These are phyloP conservation scores for Drosophila kambysellisi DNA, from an alignment of 2,888 invertebrate species.

Conservation along the genomic window DNA sequence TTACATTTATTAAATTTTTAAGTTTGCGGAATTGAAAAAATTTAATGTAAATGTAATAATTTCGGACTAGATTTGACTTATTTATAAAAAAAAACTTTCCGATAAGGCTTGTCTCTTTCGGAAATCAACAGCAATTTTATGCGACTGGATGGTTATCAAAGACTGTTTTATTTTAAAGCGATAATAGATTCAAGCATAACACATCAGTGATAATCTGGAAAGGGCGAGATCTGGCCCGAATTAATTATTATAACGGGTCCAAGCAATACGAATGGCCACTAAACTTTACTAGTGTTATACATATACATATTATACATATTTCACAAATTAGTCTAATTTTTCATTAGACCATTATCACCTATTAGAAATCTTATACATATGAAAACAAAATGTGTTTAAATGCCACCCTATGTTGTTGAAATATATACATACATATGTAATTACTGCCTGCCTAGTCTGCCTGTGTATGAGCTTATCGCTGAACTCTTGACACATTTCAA, in stretches of 20 bases:
- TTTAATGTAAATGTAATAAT: not conserved
- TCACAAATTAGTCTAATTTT: too few relatives aligned
- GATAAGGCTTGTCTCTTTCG: not conserved
- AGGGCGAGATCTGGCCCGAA: conserved; percentile 45
- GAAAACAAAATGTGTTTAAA: conserved; percentile 12
- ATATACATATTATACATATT: too few relatives aligned
- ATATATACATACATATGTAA: conserved; percentile 14
- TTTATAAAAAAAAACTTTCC: not conserved
- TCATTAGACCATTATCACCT: conserved; percentile 10
- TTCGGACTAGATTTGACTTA: conserved; percentile 1
- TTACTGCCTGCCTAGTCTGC: conserved; percentile 8
- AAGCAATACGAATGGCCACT: not conserved
- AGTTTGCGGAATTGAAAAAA: not conserved
- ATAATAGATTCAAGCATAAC: not conserved
- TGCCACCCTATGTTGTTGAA: conserved; percentile 13
- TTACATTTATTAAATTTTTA: not conserved
- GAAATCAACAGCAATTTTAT: not conserved
- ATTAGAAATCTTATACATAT: conserved; percentile 8
- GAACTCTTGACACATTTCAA: conserved; percentile 60
- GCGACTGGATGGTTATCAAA: not conserved
- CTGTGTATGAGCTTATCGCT: conserved; percentile 47
- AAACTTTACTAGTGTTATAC: not conserved
- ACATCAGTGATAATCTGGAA: conserved; percentile 27
- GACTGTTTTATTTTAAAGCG: conserved; percentile 7
- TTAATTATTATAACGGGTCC: conserved; percentile 9